Base-by-base conservation (phyloP, 2,113 vertebrate species). In the Ia io region DNA sequence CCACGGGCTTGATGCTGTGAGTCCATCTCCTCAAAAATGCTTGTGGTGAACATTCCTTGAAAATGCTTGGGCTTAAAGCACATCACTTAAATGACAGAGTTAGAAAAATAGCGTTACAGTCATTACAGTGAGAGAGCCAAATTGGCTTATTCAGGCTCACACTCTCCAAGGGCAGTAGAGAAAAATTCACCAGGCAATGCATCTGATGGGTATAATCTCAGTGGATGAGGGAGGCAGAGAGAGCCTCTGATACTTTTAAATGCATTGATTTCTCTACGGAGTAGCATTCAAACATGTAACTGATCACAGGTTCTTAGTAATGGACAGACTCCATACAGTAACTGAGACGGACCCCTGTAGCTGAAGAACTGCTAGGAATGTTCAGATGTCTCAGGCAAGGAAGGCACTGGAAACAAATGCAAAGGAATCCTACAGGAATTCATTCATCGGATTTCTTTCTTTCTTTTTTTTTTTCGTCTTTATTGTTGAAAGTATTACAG, bases 31-130 rank as follows among this genome's bases (percentile, higher is more conserved):
- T 92, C 61, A 71, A n/a, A 67, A 96, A 88, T 89, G 83, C 87
- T 73, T 97, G 74, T 88, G 95, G 17, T 93, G 53, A 78, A 88
- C 78, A 70, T 92, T 73, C 91, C 13, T 74, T 97, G 97, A 93
- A 95, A 95, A 96, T 94, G 47, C 9, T 53, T 93, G 16, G 6
- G 88, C 95, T 93, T 88, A 79, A 89, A 79, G 85, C 1, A 92
- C 2, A 30, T 30, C 42, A 44, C 32, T 97, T 95, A 79, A 59
- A 9, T 90, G 51, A 65, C 86, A 93, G 73, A 59, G 97, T 96
- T 92, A 84, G 93, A 97, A 76, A 86, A 88, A 40, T 25, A 59
- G 53, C 83, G 76, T 76, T 2, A 20, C 47, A 69, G 9, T 78
- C 94, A 69, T 96, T 86, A 97, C 84, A 84, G 70, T 28, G n/a